Base-by-base conservation (phyloP, 64 coral and sea anemone genomes). In the Hydrozoanthus tunicans region DNA sequence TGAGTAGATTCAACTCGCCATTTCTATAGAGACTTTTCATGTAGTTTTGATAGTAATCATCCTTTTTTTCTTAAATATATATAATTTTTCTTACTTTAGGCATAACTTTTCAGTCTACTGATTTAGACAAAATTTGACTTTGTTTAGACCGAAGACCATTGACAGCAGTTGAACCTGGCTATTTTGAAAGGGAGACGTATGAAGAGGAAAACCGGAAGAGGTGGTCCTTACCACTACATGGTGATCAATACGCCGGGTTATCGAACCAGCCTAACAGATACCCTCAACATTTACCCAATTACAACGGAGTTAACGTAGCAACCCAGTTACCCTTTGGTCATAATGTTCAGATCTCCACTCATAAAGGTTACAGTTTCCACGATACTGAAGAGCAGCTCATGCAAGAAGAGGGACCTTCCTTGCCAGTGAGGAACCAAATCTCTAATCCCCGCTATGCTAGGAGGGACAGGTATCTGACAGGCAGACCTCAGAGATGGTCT, bases 201-300 rank as follows among this genome's bases (percentile, higher is more conserved):
- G 81, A 11, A 69, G 62, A 83, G 26, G 81, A 83, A 61, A 83
- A 52, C 4, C 81, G 13, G 52, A 83, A 83, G 43, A 83, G 81
- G 53, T 83, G 81, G 81, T 83, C 81, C 10, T 52, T 83, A 52
- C 81, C 81, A 52, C 32, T 20, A n/a, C 43, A 67, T 55, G 81
- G 61, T 7, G 81, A 83, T 68, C 81, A 83, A 61, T 43, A 55
- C 66, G 13, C 25, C 27, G 51, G 12, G 9, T 32, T 61, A 81
- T 23, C 17, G 10, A 26, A 25, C 26, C 78, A 80, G 56, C 7
- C 9, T 25, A 81, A 62, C 58, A 81, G 59, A 58, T 63, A 64
- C 11, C 51, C 9, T 15, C 80, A 63, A 8, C 59, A 83, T 15
- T 11, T 13, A 15, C 43, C 27, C 53, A 32, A 26, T 66, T 83